Base-by-base conservation (phyloP, 35 echinoderm and acorn worm genomes). In the Ophiothrix spiculata region DNA sequence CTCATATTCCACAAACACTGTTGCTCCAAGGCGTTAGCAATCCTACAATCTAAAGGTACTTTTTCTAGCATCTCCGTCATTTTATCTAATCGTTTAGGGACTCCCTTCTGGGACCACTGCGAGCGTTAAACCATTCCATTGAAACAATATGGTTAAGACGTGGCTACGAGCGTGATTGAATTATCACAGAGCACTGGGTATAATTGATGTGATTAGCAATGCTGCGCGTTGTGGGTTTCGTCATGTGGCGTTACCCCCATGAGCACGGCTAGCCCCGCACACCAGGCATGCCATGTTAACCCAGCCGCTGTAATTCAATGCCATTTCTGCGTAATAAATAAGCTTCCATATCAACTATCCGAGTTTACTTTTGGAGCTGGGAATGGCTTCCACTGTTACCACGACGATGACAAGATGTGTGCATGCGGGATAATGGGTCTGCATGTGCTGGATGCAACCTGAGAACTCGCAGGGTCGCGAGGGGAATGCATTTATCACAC, bases 161-260 rank as follows among this genome's bases (percentile, higher is more conserved):
- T 56, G 81, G 75, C 40, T 82, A 83, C 75, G 34, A 42, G 37
- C 56, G 54, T 90, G 89, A 91, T 91, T 91, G 89, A 91, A 91
- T 91, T 91, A 91, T 46, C 35, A 39, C n/a, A 74, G 83, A 91
- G 89, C 89, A 91, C 86, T 77, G 84, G 84, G 77, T 83, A 76
- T 91, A 91, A 91, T 91, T 91, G 89, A 91, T 91, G 89, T 91
- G 82, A 86, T 86, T 91, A 86, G 64, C n/a, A n/a, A n/a, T 42
- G 40, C 46, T 79, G 89, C 82, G 80, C 77, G 54, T 41, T 46
- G 74, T 78, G 78, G 84, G 78, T 45, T 76, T 45, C 39, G 37
- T 35, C 82, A 79, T 39, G 74, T 56, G 78, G 76, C 88, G n/a
- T 69, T n/a, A n/a, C 83, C 89, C 77, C 89, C 76, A 38, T 76